A percentile compares a stretch with the other conserved stretches of the same genome.
Conservation (phyloP, 2,888 invertebrate species). For the Harpagoxenus sublaevis region DNA sequence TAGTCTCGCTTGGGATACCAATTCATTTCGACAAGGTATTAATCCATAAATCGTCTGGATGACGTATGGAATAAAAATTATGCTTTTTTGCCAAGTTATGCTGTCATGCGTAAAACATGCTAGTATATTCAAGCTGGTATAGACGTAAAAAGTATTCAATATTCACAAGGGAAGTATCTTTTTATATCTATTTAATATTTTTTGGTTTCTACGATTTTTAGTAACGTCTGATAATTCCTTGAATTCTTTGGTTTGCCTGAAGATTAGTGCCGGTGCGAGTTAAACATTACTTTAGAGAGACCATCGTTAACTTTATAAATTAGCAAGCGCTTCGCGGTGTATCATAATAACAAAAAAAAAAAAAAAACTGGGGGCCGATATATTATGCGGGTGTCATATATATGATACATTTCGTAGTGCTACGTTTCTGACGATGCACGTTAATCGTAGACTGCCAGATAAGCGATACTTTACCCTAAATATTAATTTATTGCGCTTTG, state of each 20-base stretch:
- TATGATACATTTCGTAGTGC: slow-evolving; percentile 54
- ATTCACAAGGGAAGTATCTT: background rate
- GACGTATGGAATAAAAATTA: slow-evolving; percentile 17
- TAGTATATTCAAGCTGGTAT: background rate
- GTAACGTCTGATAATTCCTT: background rate
- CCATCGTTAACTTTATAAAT: background rate
- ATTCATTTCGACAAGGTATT: slow-evolving; percentile 19
- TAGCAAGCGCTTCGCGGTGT: background rate
- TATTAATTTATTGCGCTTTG: slow-evolving; percentile 34
- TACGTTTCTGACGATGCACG: slow-evolving; percentile 51
- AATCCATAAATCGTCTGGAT: slow-evolving; percentile 29
- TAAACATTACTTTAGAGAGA: background rate
- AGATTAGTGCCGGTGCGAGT: slow-evolving; percentile 1
- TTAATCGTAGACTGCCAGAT: slow-evolving; percentile 61
- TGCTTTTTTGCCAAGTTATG: slow-evolving; percentile 20
- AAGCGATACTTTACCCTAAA: slow-evolving; percentile 11
- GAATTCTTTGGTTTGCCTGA: background rate
- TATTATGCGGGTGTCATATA: slow-evolving; percentile 58
- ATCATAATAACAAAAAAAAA: slow-evolving; percentile 15
- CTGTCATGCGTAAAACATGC: slow-evolving; percentile 28
- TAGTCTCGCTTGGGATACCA: slow-evolving; percentile 2
- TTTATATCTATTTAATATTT: background rate
- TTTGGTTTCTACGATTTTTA: slow-evolving; percentile 9
- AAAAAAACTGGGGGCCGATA: background rate
- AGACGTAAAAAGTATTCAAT: background rate